Evolutionary conservation across 2,797 vertebrate species (phyloP).

Genomic region (Dallia pectoralis): DNA sequence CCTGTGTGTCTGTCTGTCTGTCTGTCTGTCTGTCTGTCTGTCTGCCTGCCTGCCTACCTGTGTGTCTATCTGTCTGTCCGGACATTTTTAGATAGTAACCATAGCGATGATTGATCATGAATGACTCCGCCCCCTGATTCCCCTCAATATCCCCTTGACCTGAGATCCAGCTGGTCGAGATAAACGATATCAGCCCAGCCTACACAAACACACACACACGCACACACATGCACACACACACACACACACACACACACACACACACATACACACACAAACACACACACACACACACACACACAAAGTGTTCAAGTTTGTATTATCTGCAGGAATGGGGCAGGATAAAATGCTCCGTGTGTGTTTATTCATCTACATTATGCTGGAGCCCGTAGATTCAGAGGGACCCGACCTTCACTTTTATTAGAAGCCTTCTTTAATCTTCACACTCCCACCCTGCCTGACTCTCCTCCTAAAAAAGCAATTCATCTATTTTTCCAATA

Average conservation of each 20-base stretch:
- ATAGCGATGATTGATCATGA: slow-evolving; percentile 27
- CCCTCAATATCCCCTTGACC: too few species aligned
- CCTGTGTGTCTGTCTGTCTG: too few species aligned
- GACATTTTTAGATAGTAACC: too few species aligned
- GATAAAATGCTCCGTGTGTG: slow-evolving; percentile 42
- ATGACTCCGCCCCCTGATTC: slow-evolving; percentile 25
- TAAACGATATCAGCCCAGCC: background rate
- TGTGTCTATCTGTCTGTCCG: too few species aligned
- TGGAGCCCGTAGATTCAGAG: slow-evolving; percentile 39
- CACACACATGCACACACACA: slow-evolving; percentile 9
- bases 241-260: background rate
- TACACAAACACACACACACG: slow-evolving; percentile 4
- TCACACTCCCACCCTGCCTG: slow-evolving; percentile 59
- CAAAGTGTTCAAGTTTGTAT: background rate
- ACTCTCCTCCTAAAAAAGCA: slow-evolving; percentile 51
- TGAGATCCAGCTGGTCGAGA: too few species aligned
- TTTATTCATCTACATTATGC: slow-evolving; percentile 52
- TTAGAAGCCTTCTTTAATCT: slow-evolving; percentile 53
- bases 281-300: slow-evolving; percentile 7
- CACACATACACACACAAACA: slow-evolving; percentile 8
- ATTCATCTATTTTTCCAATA: slow-evolving; percentile 76
- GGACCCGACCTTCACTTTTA: slow-evolving; percentile 66
- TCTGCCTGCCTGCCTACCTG: too few species aligned
- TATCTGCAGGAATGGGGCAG: slow-evolving; percentile 34
- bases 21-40: too few species aligned